Conservation (phyloP, 2,888 invertebrate genomes). For the Pollenia griseotomentosa region DNA sequence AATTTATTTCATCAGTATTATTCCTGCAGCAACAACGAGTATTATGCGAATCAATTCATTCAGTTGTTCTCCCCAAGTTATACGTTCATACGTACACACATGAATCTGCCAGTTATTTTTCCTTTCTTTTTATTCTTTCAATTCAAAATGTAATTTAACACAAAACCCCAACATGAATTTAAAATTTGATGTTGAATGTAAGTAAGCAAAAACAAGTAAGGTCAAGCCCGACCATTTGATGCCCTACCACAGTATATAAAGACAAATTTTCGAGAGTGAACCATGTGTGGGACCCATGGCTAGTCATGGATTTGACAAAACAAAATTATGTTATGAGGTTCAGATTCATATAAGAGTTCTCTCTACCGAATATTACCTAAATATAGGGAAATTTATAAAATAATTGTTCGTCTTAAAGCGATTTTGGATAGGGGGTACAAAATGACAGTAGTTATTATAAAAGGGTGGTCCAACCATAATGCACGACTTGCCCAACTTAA, state of each 20-base stretch:
- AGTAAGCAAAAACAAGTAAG: background rate
- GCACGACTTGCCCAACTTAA: too few species aligned
- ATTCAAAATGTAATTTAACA: conserved; percentile 58
- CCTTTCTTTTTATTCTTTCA: conserved; percentile 76
- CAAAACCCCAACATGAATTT: conserved; percentile 75
- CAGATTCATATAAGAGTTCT: too few species aligned
- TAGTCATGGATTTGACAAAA: too few species aligned
- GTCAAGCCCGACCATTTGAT: too few species aligned
- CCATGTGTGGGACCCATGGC: too few species aligned
- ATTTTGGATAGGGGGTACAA: too few species aligned
- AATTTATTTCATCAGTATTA: conserved; percentile 64
- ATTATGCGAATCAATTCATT: conserved; percentile 78
- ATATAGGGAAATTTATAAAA: too few species aligned
- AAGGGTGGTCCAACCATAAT: too few species aligned
- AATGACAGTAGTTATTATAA: too few species aligned
- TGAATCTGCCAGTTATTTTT: background rate
- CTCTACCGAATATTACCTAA: too few species aligned
- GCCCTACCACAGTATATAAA: background rate
- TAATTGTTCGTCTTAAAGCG: too few species aligned
- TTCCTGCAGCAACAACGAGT: conserved; percentile 65
- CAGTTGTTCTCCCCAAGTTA: background rate
- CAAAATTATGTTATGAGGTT: too few species aligned
- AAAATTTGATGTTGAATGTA: conserved; percentile 71
- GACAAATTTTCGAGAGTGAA: background rate
- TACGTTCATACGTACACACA: conserved; percentile 9